Conservation (phyloP, 2,888 invertebrate species). For the Nysson spinosus region DNA sequence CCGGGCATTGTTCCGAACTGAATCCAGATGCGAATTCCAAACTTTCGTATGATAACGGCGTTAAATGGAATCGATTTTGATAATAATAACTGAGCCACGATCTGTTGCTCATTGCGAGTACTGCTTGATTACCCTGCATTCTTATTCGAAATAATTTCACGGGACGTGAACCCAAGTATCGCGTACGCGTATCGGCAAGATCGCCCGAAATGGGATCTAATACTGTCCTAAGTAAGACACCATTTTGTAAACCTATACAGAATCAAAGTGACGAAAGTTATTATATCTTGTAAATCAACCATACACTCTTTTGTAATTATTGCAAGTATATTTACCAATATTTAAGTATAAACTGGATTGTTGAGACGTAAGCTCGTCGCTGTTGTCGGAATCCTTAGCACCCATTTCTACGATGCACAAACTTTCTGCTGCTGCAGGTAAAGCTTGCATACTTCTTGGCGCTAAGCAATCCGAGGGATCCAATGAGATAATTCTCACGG, state of each 20-base stretch:
- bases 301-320: background rate
- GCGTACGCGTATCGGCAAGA: slow-evolving; percentile 96
- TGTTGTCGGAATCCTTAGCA: slow-evolving; percentile 81
- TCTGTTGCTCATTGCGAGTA: slow-evolving; percentile 97
- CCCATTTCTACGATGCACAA: slow-evolving; percentile 97
- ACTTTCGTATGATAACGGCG: slow-evolving; percentile 97
- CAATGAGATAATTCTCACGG: slow-evolving; percentile 97
- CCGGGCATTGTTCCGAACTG: slow-evolving; percentile 97
- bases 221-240: slow-evolving; percentile 94
- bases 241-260: slow-evolving; percentile 89
- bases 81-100: slow-evolving; percentile 99
- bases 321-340: slow-evolving; percentile 81
- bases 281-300: too few species aligned
- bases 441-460: slow-evolving; percentile 96
- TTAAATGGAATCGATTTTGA: slow-evolving; percentile 96
- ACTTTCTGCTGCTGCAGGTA: slow-evolving; percentile 97
- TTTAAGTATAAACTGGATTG: slow-evolving; percentile 93
- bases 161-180: slow-evolving; percentile 96
- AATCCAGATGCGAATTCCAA: slow-evolving; percentile 99
- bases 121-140: slow-evolving; percentile 98
- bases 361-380: slow-evolving; percentile 80
- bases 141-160: slow-evolving; percentile 97
- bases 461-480: slow-evolving; percentile 97
- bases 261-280: too few species aligned
- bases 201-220: slow-evolving; percentile 97